A percentile compares a stretch with the other conserved stretches of the same genome.
Conservation (phyloP, 37 sponge, comb jelly and placozoan genomes). For the Halisarca cf. caerulea region DNA sequence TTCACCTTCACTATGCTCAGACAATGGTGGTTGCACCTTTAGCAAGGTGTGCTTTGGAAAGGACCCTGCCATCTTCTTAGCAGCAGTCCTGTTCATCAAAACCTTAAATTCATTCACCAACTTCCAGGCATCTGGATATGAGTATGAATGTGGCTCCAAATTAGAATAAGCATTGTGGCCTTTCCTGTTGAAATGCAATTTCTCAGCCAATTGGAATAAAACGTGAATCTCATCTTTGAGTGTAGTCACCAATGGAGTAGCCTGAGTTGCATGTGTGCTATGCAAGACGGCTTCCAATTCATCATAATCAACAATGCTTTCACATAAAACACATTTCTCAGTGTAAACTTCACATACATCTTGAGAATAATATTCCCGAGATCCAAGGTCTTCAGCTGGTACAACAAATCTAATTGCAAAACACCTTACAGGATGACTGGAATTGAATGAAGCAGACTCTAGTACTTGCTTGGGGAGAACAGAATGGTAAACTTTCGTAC, state of each 20-base stretch:
- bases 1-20: neutral
- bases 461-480: conserved; percentile 8
- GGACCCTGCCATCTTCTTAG: neutral
- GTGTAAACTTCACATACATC: too few relatives aligned
- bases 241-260: neutral
- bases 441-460: neutral
- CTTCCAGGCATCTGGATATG: conserved; percentile 43
- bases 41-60: conserved; percentile 34
- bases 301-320: neutral
- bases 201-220: neutral
- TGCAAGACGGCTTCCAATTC: neutral
- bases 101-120: conserved; percentile 68
- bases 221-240: neutral
- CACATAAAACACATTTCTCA: too few relatives aligned
- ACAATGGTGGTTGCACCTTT: neutral
- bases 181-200: neutral
- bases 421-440: neutral
- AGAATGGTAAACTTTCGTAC: neutral
- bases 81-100: conserved; percentile 58
- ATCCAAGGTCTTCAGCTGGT: too few relatives aligned
- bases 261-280: neutral
- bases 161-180: conserved; percentile 1
- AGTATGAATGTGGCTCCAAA: neutral
- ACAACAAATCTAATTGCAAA: neutral
- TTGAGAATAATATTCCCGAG: too few relatives aligned